Base-by-base conservation (phyloP, 2,113 vertebrate genomes). In the Entelurus aequoreus region DNA sequence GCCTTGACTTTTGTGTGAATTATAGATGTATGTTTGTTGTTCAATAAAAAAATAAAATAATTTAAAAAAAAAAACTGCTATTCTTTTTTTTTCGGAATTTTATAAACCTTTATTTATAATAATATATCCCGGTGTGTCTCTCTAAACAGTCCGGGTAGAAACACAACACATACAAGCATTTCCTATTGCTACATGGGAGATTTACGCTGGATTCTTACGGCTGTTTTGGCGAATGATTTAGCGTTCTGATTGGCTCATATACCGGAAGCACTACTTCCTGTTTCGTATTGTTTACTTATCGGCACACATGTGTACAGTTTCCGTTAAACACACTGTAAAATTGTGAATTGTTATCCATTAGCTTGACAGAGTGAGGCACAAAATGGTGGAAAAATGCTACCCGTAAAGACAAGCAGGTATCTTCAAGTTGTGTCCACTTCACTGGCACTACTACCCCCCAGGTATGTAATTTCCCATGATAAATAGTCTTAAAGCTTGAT, bases 401-500 rank as follows among this genome's bases (percentile, higher is more conserved):
- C 68, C 13, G 15, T 46, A 11, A 68, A 63, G 68, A 40, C 69
- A 48, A 66, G 63, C 65, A 83, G 67, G 19, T 68, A 69, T 57
- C 4, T 79, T 5, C 51, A 66, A 8, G 3, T 40, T 10, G 46
- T 55, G 40, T 50, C 64, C 0, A 60, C 48, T 21, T 65, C 59
- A 7, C 48, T 62, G 48, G 6, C 42, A 2, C 47, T 59, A 6
- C 19, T 19, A 28, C 28, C 28, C 28, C 61, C 37, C 0, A 74
- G 86, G 82, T 85, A 71, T 78, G 75, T 67, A 37, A 42, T 8
- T n/a, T 13, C 4, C 10, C 42, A 46, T 9, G 5, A 13, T 48
- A 52, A 14, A 7, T 11, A 38, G 28, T 28, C 5, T 8, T 7
- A 10, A 14, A 44, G 6, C 13, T 53, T 1, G n/a, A 48, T 62